These are phyloP conservation scores for Thyatira batis DNA, from an alignment of 2,888 invertebrate species.

Conservation along the genomic window DNA sequence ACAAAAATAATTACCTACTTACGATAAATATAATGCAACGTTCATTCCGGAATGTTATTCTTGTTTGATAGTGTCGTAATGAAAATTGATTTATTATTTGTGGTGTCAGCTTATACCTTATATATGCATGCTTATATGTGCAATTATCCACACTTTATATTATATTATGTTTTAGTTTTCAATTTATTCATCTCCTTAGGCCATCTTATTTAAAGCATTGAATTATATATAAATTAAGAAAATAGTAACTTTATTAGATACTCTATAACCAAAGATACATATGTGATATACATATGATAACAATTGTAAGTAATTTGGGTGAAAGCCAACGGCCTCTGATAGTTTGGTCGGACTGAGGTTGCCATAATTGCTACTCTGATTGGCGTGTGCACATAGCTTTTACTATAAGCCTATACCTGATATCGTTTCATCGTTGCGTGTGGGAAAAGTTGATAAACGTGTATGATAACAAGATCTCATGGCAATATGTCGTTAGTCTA, in stretches of 20 bases:
- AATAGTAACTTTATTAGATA: neutral
- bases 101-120: no score
- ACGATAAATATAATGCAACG: no score
- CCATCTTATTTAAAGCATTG: no score
- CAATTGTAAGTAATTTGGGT: slow-evolving; percentile 24
- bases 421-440: neutral
- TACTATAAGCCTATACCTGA: neutral
- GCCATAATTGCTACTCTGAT: neutral
- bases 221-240: no score
- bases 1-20: neutral
- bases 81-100: no score
- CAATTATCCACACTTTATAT: no score
- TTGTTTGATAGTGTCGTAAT: no score
- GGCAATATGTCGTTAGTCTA: neutral
- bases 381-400: neutral
- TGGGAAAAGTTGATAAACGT: neutral
- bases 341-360: neutral
- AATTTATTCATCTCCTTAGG: no score
- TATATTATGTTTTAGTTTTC: no score
- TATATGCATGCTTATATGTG: no score
- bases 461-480: slow-evolving; percentile 1
- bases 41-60: no score
- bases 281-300: neutral
- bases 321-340: slow-evolving; percentile 18
- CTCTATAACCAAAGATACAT: neutral